These are phyloP conservation scores for Beroe forskalii DNA, from an alignment of 37 sponge, comb jelly and placozoan genomes.

Conservation along the genomic window DNA sequence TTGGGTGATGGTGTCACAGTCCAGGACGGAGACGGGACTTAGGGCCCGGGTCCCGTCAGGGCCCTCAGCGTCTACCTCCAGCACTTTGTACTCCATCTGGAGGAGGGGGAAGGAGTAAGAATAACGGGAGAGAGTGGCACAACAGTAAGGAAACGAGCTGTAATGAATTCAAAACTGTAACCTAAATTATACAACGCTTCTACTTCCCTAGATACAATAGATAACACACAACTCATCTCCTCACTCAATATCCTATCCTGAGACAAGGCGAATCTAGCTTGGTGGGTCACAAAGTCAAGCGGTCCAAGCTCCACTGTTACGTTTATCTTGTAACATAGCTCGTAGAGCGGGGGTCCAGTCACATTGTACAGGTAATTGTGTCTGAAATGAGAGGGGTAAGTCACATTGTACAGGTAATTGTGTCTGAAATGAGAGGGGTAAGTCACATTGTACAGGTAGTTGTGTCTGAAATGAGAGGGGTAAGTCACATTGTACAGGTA, in stretches of 20 bases:
- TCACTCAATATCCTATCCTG: conserved; percentile 52
- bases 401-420: too few species aligned
- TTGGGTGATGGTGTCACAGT: conserved; percentile 33
- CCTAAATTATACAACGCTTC: too few species aligned
- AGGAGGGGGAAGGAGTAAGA: too few species aligned
- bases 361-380: conserved; percentile 26
- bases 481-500: too few species aligned
- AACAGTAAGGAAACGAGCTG: too few species aligned
- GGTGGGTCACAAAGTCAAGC: conserved; percentile 57
- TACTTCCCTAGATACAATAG: not conserved
- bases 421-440: too few species aligned
- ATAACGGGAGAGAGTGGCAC: too few species aligned
- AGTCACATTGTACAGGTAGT: too few species aligned
- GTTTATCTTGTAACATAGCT: conserved; percentile 1
- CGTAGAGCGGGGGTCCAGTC: conserved; percentile 37
- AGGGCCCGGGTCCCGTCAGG: conserved; percentile 13
- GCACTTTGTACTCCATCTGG: not conserved
- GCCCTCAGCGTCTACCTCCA: conserved; percentile 3
- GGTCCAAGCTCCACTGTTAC: conserved; percentile 44
- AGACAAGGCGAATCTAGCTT: conserved; percentile 25
- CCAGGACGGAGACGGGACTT: not conserved
- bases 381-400: too few species aligned
- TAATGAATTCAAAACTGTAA: too few species aligned
- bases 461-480: too few species aligned
- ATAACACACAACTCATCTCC: not conserved